Percentiles rank a stretch among this genome's conserved stretches.
phyloP scores from a whole-genome alignment of 2,113 vertebrate genomes.

The Festucalex cinctus region DNA sequence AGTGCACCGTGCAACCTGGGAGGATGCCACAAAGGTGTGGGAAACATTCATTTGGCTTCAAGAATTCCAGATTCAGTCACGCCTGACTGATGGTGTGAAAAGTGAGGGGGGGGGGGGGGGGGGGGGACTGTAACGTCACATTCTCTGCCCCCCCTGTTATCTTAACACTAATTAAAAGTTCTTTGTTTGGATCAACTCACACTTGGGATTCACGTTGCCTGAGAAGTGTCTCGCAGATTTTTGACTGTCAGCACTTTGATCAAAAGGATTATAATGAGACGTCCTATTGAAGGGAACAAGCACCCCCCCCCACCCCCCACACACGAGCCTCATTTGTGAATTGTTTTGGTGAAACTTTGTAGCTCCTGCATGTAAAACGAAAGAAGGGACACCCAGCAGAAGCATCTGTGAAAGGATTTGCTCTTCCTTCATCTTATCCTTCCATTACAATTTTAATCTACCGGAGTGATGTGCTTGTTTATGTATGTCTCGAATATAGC shows the following conservation, averaged over 20 bases:
- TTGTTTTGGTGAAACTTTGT: slow-evolving; percentile 35
- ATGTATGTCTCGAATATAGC: not conserved
- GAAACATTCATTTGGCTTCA: slow-evolving; percentile 31
- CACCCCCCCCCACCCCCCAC: slow-evolving; percentile 16
- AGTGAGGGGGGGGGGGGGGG: slow-evolving; percentile 27
- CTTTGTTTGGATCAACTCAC: slow-evolving; percentile 55
- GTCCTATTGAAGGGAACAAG: slow-evolving; percentile 43
- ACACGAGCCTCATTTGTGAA: slow-evolving; percentile 43
- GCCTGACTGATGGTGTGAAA: slow-evolving; percentile 26
- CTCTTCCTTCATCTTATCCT: not conserved
- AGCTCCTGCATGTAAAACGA: slow-evolving; percentile 31
- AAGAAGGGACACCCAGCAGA: slow-evolving; percentile 12
- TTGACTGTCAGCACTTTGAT: slow-evolving; percentile 58
- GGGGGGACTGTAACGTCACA: slow-evolving; percentile 17
- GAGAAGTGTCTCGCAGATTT: slow-evolving; percentile 45
- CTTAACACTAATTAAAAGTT: slow-evolving; percentile 51
- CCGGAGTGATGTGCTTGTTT: not conserved
- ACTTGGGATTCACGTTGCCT: slow-evolving; percentile 46
- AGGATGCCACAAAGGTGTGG: slow-evolving; percentile 25
- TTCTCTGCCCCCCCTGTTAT: slow-evolving; percentile 29
- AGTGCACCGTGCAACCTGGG: slow-evolving; percentile 5
- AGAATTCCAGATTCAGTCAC: slow-evolving; percentile 25
- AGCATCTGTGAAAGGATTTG: slow-evolving; percentile 16
- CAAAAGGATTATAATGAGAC: slow-evolving; percentile 50
- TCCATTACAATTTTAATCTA: not conserved